A percentile compares a stretch with the other conserved stretches of the same genome.
Evolutionary conservation across 92 coral and sea anemone genomes (phyloP).

Genomic region (Virgularia gustaviana): DNA sequence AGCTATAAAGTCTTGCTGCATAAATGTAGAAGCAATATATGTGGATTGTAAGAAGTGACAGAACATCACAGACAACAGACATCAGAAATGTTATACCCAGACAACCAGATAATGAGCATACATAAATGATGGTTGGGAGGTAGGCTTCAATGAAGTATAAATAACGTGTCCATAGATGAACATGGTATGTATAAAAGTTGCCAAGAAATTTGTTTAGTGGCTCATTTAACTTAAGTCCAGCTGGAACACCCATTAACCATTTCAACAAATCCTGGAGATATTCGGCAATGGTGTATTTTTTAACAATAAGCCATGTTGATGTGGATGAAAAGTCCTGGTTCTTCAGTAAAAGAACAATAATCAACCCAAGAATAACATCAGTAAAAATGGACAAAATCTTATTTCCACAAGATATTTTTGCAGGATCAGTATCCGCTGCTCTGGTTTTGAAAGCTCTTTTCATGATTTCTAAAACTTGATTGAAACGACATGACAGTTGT

Average conservation of each 20-base stretch:
- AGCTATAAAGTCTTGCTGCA: conserved; percentile 86
- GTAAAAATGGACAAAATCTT: conserved; percentile 25
- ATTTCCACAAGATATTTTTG: conserved; percentile 1
- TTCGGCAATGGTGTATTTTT: conserved; percentile 68
- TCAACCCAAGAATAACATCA: conserved; percentile 68
- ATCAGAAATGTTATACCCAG: conserved; percentile 80
- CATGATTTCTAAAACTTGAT: conserved; percentile 8
- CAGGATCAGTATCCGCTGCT: conserved; percentile 1
- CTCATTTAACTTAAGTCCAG: conserved; percentile 83
- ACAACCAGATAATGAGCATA: conserved; percentile 71
- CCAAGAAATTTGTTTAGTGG: conserved; percentile 76
- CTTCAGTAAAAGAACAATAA: conserved; percentile 52
- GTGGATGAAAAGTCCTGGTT: conserved; percentile 33
- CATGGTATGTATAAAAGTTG: conserved; percentile 77
- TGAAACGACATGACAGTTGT: conserved; percentile 10
- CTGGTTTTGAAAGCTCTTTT: background rate
- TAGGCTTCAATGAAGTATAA: conserved; percentile 69
- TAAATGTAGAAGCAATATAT: conserved; percentile 96
- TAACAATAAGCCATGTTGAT: conserved; percentile 55
- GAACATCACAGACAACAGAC: conserved; percentile 72
- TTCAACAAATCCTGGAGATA: conserved; percentile 59
- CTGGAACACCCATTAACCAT: conserved; percentile 91
- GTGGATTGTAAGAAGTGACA: conserved; percentile 76
- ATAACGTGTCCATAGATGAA: conserved; percentile 85
- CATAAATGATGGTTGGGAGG: conserved; percentile 62